Evolutionary conservation across 2,888 invertebrate genomes (phyloP).

Genomic region (Oasisia sp.): DNA sequence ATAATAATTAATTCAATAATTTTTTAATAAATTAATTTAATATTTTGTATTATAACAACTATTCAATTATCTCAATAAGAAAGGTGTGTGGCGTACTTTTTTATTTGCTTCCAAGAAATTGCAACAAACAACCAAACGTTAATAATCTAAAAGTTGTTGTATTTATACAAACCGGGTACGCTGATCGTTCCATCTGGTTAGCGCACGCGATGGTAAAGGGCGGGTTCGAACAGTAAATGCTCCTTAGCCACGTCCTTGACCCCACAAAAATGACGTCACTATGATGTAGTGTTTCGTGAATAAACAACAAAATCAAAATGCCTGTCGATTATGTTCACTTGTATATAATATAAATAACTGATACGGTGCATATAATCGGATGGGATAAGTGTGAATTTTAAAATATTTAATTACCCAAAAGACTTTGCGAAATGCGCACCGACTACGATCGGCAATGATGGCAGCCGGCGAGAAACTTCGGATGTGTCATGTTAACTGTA

Average conservation of each 20-base stretch:
- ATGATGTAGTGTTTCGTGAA: neutral
- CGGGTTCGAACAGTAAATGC: neutral
- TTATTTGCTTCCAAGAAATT: neutral
- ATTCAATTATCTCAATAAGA: neutral
- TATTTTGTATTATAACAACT: neutral
- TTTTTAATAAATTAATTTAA: too few relatives aligned
- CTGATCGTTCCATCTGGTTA: neutral
- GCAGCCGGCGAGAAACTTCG: neutral
- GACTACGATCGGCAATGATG: neutral
- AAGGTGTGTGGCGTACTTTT: neutral
- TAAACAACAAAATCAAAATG: neutral
- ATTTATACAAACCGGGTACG: neutral
- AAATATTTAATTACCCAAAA: neutral
- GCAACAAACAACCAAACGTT: neutral
- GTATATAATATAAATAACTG: neutral
- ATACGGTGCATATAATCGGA: neutral
- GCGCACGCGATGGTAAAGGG: conserved; percentile 9
- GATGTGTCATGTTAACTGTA: neutral
- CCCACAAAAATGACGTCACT: neutral
- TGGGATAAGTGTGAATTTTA: neutral
- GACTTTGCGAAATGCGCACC: conserved; percentile 13
- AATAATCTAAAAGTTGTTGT: neutral
- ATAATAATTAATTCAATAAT: too few relatives aligned
- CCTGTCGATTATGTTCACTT: neutral
- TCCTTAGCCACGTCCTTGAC: conserved; percentile 12